phyloP scores from a whole-genome alignment of 2,797 vertebrate species.

The Telmatherina bonti region DNA sequence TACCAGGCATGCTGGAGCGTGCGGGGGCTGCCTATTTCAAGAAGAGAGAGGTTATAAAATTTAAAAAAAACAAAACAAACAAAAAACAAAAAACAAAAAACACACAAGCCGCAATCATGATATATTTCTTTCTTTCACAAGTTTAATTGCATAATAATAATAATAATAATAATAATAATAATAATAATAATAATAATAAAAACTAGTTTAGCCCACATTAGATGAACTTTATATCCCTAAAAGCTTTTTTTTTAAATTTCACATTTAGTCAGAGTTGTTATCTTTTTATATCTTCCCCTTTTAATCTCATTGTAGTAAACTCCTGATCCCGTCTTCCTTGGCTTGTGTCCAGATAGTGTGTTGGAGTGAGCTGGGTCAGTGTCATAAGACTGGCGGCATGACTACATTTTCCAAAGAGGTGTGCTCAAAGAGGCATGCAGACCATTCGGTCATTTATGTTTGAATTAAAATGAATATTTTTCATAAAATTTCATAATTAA shows the following conservation, averaged over 20 bases:
- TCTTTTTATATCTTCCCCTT: slow-evolving; percentile 41
- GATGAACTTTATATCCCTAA: too few species aligned
- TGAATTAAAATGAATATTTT: background rate
- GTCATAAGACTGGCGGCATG: slow-evolving; percentile 84
- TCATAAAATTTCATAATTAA: background rate
- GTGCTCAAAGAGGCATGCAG: slow-evolving; percentile 12
- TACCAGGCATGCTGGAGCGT: slow-evolving; percentile 45
- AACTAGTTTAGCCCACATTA: too few species aligned
- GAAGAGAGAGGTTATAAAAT: slow-evolving; percentile 42
- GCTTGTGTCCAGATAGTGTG: slow-evolving; percentile 67
- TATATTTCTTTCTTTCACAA: too few species aligned
- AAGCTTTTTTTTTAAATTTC: too few species aligned
- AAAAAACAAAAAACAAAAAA: too few species aligned
- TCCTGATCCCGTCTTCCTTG: slow-evolving; percentile 65
- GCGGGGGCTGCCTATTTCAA: slow-evolving; percentile 57
- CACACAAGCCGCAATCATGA: too few species aligned
- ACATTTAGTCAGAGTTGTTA: slow-evolving; percentile 3
- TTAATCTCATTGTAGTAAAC: slow-evolving; percentile 52
- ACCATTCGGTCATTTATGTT: background rate
- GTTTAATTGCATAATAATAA: too few species aligned
- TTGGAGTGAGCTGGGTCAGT: slow-evolving; percentile 71
- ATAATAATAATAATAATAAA: too few species aligned
- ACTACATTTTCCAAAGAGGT: slow-evolving; percentile 83
- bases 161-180: too few species aligned
- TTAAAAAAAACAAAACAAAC: too few species aligned